Conservation (phyloP, 2,888 invertebrate genomes). For the Thysanoteuthis rhombus region DNA sequence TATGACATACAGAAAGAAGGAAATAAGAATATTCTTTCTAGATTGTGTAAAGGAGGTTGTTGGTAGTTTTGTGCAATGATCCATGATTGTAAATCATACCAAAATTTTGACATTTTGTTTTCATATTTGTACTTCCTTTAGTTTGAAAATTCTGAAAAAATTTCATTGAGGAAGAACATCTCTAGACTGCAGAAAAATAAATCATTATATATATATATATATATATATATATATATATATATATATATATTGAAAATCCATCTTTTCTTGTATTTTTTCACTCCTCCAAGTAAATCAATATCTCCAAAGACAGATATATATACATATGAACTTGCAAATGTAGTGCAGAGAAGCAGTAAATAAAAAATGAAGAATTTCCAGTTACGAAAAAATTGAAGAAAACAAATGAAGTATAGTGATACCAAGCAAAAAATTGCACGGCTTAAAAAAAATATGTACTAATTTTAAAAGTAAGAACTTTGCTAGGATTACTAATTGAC, state of each 20-base stretch:
- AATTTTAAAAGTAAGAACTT: not conserved
- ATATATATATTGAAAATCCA: not conserved
- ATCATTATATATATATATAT: not conserved
- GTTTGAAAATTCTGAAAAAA: no score
- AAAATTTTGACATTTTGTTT: not conserved
- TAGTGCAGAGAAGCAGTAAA: not conserved
- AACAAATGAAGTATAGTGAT: not conserved
- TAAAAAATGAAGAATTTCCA: not conserved
- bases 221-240: not conserved
- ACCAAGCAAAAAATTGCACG: not conserved
- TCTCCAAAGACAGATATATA: not conserved
- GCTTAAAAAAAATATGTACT: not conserved
- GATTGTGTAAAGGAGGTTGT: not conserved
- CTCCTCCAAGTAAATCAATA: not conserved
- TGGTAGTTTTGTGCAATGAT: not conserved
- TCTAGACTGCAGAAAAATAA: not conserved
- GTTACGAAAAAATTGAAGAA: not conserved
- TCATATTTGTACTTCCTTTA: not conserved
- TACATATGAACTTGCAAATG: not conserved
- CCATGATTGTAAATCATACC: not conserved
- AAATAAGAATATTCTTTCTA: not conserved
- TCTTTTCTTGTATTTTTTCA: not conserved
- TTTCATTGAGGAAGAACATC: no score
- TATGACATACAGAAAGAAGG: not conserved
- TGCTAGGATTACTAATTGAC: not conserved